A percentile compares a stretch with the other conserved stretches of the same genome.
phyloP scores from a whole-genome alignment of 2,113 vertebrate species.

The Diphyllodes magnificus region DNA sequence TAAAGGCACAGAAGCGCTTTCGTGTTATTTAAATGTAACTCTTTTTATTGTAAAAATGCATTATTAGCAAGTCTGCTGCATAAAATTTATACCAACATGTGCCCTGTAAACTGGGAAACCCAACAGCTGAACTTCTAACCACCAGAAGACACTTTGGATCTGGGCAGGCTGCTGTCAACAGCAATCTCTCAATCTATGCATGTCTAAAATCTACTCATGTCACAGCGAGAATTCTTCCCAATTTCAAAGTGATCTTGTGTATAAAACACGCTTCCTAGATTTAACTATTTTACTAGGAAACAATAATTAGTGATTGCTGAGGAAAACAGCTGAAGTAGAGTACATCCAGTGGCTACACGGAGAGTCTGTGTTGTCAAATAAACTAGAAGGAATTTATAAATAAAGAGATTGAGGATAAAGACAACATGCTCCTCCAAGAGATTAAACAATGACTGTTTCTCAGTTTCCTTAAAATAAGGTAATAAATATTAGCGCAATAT shows the following conservation, averaged over 20 bases:
- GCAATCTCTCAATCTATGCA: neutral
- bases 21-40: neutral
- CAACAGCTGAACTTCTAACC: neutral
- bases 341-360: neutral
- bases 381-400: slow-evolving; percentile 32
- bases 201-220: neutral
- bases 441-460: neutral
- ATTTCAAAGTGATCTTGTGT: neutral
- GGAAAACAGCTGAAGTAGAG: neutral
- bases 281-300: neutral
- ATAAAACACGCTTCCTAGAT: neutral
- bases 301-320: neutral
- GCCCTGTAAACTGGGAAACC: neutral
- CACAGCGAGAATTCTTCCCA: neutral
- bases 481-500: neutral
- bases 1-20: neutral
- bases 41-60: neutral
- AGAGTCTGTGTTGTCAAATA: slow-evolving; percentile 24
- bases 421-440: neutral
- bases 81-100: neutral
- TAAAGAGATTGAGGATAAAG: neutral
- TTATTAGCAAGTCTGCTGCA: neutral
- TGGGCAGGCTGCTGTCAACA: neutral
- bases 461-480: neutral
- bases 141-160: neutral